Percentiles rank a stretch among this genome's conserved stretches.
phyloP scores from a whole-genome alignment of 2,888 invertebrate species.

The Blastobasis adustella region DNA sequence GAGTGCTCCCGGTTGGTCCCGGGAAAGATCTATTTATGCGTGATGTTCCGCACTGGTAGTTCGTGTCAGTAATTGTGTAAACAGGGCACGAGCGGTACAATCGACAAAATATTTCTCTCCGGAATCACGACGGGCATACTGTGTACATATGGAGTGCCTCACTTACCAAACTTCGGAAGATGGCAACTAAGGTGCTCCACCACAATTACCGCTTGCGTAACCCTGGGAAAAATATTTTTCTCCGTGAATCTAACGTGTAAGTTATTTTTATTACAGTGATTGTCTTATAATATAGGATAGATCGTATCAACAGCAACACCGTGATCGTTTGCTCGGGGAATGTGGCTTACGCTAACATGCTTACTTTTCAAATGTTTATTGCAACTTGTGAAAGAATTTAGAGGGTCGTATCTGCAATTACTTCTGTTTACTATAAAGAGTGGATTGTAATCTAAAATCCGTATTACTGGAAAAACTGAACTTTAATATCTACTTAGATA shows the following conservation, averaged over 20 bases:
- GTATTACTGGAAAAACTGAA: slow-evolving; percentile 29
- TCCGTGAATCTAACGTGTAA: slow-evolving; percentile 75
- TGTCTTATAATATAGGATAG: slow-evolving; percentile 51
- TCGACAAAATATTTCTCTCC: slow-evolving; percentile 75
- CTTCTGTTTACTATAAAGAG: slow-evolving; percentile 37
- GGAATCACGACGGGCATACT: slow-evolving; percentile 73
- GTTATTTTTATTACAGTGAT: slow-evolving; percentile 64
- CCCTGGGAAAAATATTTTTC: slow-evolving; percentile 75
- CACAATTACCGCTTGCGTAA: slow-evolving; percentile 75
- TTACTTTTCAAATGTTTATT: slow-evolving; percentile 28
- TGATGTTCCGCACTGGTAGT: slow-evolving; percentile 67
- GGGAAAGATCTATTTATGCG: slow-evolving; percentile 73
- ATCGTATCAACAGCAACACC: slow-evolving; percentile 39
- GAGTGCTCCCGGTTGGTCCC: slow-evolving; percentile 68
- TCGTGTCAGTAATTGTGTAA: slow-evolving; percentile 58
- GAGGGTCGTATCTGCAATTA: slow-evolving; percentile 25
- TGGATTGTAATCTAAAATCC: slow-evolving; percentile 36
- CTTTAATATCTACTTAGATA: slow-evolving; percentile 43
- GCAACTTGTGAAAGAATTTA: slow-evolving; percentile 41
- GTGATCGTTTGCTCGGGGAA: slow-evolving; percentile 45
- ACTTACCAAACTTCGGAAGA: slow-evolving; percentile 74
- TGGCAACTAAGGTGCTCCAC: slow-evolving; percentile 75
- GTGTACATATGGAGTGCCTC: slow-evolving; percentile 73
- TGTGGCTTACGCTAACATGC: slow-evolving; percentile 66
- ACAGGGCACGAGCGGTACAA: slow-evolving; percentile 68